Percentiles rank a stretch among this genome's conserved stretches.
phyloP scores from a whole-genome alignment of 35 echinoderm and acorn worm genomes.

The Anneissia japonica region DNA sequence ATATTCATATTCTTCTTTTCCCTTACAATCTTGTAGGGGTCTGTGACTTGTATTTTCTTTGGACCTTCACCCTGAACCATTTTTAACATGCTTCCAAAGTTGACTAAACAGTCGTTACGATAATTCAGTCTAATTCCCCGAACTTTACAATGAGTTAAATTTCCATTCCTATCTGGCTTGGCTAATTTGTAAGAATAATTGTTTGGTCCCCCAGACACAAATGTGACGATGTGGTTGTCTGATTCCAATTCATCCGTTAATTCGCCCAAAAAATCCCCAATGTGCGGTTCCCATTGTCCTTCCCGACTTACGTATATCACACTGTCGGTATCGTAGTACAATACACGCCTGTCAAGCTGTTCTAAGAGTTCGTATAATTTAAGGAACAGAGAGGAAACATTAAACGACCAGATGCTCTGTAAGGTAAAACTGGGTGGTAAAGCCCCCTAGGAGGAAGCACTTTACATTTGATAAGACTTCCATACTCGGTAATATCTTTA shows the following conservation, averaged over 20 bases:
- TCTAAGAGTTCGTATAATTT: slow-evolving; percentile 55
- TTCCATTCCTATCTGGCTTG: too few relatives aligned
- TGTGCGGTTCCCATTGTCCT: slow-evolving; percentile 7
- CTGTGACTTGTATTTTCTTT: too few relatives aligned
- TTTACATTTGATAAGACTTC: slow-evolving; percentile 5
- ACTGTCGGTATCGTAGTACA: slow-evolving; percentile 71
- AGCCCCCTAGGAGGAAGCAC: slow-evolving; percentile 2
- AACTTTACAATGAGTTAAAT: too few relatives aligned
- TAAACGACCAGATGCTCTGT: background rate
- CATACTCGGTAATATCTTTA: background rate
- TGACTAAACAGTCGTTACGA: too few relatives aligned
- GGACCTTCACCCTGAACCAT: too few relatives aligned
- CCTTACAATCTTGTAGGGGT: too few relatives aligned
- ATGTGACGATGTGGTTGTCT: slow-evolving; percentile 29
- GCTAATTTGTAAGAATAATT: slow-evolving; percentile 43
- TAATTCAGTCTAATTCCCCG: too few relatives aligned
- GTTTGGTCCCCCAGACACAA: slow-evolving; percentile 35
- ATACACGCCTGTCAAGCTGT: slow-evolving; percentile 15
- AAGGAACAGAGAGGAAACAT: too few relatives aligned
- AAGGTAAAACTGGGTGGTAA: slow-evolving; percentile 4
- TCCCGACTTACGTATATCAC: slow-evolving; percentile 23
- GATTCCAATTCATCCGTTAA: slow-evolving; percentile 48
- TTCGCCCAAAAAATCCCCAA: slow-evolving; percentile 50
- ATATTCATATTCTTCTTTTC: too few relatives aligned
- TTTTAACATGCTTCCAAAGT: too few relatives aligned